A percentile compares a stretch with the other conserved stretches of the same genome.
Conservation (phyloP, 2,888 invertebrate genomes). For the Drosophila yooni region DNA sequence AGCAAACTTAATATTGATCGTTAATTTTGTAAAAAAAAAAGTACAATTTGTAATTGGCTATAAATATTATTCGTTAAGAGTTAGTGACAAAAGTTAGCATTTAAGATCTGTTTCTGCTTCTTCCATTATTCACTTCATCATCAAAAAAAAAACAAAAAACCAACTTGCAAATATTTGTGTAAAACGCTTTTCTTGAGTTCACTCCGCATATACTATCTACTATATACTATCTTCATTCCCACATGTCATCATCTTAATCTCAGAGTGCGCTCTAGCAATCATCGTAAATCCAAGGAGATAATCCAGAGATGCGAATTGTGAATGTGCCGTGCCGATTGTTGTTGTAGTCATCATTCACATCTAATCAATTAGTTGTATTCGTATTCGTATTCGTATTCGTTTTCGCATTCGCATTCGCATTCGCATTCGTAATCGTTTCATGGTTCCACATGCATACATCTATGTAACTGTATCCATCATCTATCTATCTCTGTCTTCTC, state of each 20-base stretch:
- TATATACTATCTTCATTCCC: background rate
- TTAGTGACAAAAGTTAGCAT: background rate
- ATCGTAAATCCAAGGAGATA: constrained; percentile 16
- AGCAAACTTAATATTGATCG: background rate
- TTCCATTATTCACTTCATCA: constrained; percentile 21
- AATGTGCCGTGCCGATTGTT: constrained; percentile 14
- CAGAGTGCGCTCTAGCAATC: constrained; percentile 16
- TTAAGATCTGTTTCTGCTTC: constrained; percentile 6
- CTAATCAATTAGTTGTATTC: constrained; percentile 6
- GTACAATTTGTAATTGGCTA: background rate
- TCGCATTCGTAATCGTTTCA: constrained; percentile 16
- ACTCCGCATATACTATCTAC: constrained; percentile 26
- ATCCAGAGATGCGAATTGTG: constrained; percentile 3
- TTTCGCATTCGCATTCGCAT: background rate
- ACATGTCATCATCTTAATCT: constrained; percentile 28
- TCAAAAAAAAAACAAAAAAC: background rate
- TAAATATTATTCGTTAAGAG: background rate
- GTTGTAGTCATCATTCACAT: constrained; percentile 22
- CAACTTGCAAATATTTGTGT: constrained; percentile 29
- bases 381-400: constrained; percentile 2
- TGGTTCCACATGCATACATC: constrained; percentile 17
- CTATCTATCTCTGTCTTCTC: constrained; percentile 52
- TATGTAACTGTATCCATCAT: constrained; percentile 38
- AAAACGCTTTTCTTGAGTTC: constrained; percentile 50
- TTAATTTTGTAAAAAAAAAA: background rate